Evolutionary conservation across 2,888 invertebrate species (phyloP).

Genomic region (Watsonalla cultraria): DNA sequence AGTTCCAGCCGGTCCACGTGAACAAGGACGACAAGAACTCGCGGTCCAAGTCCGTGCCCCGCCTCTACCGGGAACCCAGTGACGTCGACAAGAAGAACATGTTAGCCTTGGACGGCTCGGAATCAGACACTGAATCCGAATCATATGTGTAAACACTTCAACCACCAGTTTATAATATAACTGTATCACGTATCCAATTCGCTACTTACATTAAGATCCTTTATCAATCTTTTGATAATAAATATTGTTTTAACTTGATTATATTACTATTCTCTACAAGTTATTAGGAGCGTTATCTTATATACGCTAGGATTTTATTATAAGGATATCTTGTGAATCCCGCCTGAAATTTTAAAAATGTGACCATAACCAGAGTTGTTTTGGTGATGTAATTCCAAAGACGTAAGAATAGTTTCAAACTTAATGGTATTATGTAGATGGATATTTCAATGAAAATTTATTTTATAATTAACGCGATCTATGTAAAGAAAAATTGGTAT

Average conservation of each 20-base stretch:
- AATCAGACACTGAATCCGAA: conserved; percentile 74
- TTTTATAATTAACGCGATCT: conserved; percentile 18
- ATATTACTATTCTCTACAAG: conserved; percentile 28
- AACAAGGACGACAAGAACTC: conserved; percentile 76
- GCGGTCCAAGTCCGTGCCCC: conserved; percentile 69
- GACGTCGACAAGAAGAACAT: conserved; percentile 54
- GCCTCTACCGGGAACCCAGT: conserved; percentile 63
- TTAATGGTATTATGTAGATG: conserved; percentile 48
- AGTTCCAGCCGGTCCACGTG: conserved; percentile 82
- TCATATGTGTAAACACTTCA: conserved; percentile 57
- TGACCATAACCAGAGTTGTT: conserved; percentile 75
- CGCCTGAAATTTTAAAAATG: conserved; percentile 67
- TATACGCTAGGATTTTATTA: conserved; percentile 5
- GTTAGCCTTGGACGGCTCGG: conserved; percentile 65
- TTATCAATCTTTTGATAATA: not conserved
- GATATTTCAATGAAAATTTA: conserved; percentile 20
- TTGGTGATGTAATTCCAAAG: conserved; percentile 79
- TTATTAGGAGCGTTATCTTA: conserved; percentile 8
- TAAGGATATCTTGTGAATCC: conserved; percentile 49
- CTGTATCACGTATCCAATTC: not conserved
- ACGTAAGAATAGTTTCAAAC: conserved; percentile 72
- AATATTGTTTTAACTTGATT: conserved; percentile 14
- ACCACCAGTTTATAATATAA: not conserved
- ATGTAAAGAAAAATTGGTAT: conserved; percentile 20
- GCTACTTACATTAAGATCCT: not conserved